These are phyloP conservation scores for Archivesica marissinica DNA, from an alignment of 1,140 invertebrate genomes.

Conservation along the genomic window DNA sequence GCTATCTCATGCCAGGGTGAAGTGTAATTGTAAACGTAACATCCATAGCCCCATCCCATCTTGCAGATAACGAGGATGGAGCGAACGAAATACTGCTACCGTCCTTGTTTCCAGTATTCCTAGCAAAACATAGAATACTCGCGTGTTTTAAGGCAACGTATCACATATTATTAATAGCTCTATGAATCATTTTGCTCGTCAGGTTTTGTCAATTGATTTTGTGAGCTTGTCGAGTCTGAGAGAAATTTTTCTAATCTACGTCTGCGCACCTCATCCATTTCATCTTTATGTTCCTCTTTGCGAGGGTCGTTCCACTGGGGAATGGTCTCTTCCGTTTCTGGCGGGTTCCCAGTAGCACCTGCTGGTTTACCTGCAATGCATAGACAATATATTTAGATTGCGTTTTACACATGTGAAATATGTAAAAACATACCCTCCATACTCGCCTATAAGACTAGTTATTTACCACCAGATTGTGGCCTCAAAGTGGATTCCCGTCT, in stretches of 20 bases:
- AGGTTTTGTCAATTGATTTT: slow-evolving; percentile 13
- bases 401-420: too few species aligned
- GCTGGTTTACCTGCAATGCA: slow-evolving; percentile 39
- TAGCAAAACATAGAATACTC: neutral
- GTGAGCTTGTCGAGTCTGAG: slow-evolving; percentile 17
- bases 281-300: slow-evolving; percentile 75
- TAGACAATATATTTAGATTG: too few species aligned
- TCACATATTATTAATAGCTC: neutral
- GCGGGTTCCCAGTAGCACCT: slow-evolving; percentile 75
- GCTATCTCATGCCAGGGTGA: too few species aligned
- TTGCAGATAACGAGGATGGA: too few species aligned
- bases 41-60: too few species aligned
- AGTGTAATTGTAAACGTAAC: too few species aligned
- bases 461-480: too few species aligned
- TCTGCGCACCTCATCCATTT: slow-evolving; percentile 77
- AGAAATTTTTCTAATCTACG: slow-evolving; percentile 77
- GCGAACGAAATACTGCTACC: too few species aligned
- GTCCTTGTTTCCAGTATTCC: neutral
- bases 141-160: slow-evolving; percentile 8
- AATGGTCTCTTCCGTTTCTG: slow-evolving; percentile 71
- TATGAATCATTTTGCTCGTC: slow-evolving; percentile 3
- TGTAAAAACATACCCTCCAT: too few species aligned
- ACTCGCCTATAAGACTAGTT: too few species aligned
- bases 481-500: too few species aligned
- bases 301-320: slow-evolving; percentile 76